These are phyloP conservation scores for Acanthurus leucopareius DNA, from an alignment of 2,797 vertebrate species.

Conservation along the genomic window DNA sequence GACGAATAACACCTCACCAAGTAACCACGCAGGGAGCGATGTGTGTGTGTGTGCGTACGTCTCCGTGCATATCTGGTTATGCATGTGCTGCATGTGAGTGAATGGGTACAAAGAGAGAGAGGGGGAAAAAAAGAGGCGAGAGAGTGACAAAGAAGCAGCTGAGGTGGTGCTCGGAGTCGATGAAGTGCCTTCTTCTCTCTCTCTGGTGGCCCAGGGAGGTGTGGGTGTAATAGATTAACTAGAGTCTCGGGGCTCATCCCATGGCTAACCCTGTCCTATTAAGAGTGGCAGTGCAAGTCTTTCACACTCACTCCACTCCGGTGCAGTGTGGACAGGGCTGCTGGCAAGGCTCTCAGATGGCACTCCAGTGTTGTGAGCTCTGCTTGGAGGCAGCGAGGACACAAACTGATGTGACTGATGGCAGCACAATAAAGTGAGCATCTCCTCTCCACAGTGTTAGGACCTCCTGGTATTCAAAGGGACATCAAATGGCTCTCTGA, in stretches of 20 bases:
- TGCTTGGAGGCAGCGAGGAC: slow-evolving; percentile 74
- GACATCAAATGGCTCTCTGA: slow-evolving; percentile 70
- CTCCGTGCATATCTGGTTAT: slow-evolving; percentile 22
- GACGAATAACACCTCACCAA: slow-evolving; percentile 59
- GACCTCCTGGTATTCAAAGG: slow-evolving; percentile 60
- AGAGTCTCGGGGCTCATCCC: slow-evolving; percentile 74
- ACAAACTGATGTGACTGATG: slow-evolving; percentile 81
- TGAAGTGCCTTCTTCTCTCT: slow-evolving; percentile 61
- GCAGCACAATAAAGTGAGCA: slow-evolving; percentile 81
- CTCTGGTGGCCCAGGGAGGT: slow-evolving; percentile 65
- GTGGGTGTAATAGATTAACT: slow-evolving; percentile 81
- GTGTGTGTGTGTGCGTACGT: background rate
- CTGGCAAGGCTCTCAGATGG: slow-evolving; percentile 66
- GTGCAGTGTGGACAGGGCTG: slow-evolving; percentile 66
- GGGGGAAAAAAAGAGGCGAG: background rate
- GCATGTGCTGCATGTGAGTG: slow-evolving; percentile 29
- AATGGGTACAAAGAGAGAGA: background rate
- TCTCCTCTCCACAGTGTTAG: slow-evolving; percentile 58
- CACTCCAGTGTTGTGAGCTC: slow-evolving; percentile 64
- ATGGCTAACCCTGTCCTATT: slow-evolving; percentile 77
- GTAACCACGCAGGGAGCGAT: slow-evolving; percentile 34
- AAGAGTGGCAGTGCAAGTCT: slow-evolving; percentile 73
- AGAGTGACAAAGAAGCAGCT: slow-evolving; percentile 52
- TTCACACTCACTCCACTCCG: slow-evolving; percentile 66
- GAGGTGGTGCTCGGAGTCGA: slow-evolving; percentile 60